Conservation (phyloP, 2,113 vertebrate species). For the Microtus montanus region DNA sequence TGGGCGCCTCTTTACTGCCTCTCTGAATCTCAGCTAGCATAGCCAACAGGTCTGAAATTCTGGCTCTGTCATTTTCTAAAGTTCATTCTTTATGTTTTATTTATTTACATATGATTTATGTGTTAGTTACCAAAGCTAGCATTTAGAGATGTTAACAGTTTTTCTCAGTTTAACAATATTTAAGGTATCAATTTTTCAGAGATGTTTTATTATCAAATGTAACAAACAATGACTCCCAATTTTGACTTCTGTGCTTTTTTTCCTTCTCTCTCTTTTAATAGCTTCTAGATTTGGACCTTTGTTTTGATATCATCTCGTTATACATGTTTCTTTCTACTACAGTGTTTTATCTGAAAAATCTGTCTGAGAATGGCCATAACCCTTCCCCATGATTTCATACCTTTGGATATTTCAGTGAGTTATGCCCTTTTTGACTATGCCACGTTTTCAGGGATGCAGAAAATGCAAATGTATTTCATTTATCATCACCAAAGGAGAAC, state of each 20-base stretch:
- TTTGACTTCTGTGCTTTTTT: background rate
- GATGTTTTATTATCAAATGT: background rate
- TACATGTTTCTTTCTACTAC: background rate
- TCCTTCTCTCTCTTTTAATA: background rate
- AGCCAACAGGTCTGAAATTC: background rate
- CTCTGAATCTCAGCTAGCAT: too few relatives aligned
- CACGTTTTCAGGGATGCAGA: background rate
- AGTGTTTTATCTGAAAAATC: background rate
- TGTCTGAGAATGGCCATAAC: background rate
- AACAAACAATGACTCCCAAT: background rate
- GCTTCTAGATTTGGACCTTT: background rate
- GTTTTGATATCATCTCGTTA: background rate
- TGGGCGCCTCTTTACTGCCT: rapidly evolving
- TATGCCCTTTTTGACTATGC: background rate
- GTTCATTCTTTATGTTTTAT: background rate
- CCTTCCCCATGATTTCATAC: background rate
- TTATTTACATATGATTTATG: background rate
- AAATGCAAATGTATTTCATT: background rate
- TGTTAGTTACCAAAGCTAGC: background rate
- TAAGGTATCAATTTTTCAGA: background rate
- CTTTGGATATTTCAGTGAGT: background rate
- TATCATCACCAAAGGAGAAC: background rate
- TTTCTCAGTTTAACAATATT: background rate
- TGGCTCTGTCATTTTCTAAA: background rate
- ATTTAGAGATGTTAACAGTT: background rate